Base-by-base conservation (phyloP, 2,113 vertebrate genomes). In the Equus przewalskii region DNA sequence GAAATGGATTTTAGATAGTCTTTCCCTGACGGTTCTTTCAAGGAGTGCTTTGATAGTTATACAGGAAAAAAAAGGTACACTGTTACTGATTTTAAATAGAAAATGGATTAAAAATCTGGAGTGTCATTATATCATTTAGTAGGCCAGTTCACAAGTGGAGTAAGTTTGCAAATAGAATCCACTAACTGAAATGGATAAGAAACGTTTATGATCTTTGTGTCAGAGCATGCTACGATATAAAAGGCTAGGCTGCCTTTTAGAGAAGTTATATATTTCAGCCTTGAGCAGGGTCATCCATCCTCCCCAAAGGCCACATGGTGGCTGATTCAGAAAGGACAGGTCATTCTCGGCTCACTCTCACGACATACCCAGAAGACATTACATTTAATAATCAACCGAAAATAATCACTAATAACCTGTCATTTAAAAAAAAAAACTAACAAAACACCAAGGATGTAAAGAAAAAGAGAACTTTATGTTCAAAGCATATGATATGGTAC, bases 401-500 rank as follows among this genome's bases (percentile, higher is more conserved):
- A 92, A 75, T 30, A 69, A 83, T 12, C 80, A 89, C 22, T 22
- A 41, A 60, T n/a, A 67, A 65, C 10, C 19, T 54, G 49, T 28
- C 56, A 70, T 91, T 94, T 54, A 14, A 14, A 14, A 12, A 51
- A 14, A 91, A 94, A 94, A 90, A 89, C 60, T 24, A 95, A 56
- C 21, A 26, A 76, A 82, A 86, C 14, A 14, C 7, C 21, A n/a
- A 81, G 3, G 15, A 65, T 90, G 46, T 88, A 78, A 83, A 85
- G 76, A 91, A 78, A 95, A 94, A 81, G 24, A 84, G 19, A 94
- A 81, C 56, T 75, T 91, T 46, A 6, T 78, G 46, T 92, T 89
- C 41, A 93, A 81, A 54, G 19, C 19, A 9, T 56, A 79, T 49
- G 51, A 93, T n/a, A 54, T 4, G 2, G 21, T 94, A 69, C 64